phyloP scores from a whole-genome alignment of 2,888 invertebrate genomes.

The Sarcophaga variegata region DNA sequence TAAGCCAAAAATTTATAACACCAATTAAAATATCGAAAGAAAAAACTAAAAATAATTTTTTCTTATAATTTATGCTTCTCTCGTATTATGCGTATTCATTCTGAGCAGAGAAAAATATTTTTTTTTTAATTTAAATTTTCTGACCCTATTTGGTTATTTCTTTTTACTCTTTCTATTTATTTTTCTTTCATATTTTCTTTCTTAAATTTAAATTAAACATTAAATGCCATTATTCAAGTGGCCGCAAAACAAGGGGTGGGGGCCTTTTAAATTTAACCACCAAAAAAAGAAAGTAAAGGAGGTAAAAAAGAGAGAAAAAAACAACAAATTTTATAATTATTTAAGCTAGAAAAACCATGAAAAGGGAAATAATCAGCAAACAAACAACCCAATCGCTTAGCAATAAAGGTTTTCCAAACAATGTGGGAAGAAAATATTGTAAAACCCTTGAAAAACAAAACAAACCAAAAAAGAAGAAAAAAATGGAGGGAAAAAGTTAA shows the following conservation, averaged over 20 bases:
- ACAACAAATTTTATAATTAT: slow-evolving; percentile 25
- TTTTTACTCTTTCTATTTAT: too few species aligned
- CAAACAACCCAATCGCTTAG: slow-evolving; percentile 22
- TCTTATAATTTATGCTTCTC: slow-evolving; percentile 33
- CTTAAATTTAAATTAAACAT: slow-evolving; percentile 57
- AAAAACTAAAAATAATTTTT: slow-evolving; percentile 26
- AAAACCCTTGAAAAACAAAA: neutral
- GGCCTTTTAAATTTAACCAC: neutral
- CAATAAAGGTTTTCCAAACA: slow-evolving; percentile 15
- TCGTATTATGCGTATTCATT: slow-evolving; percentile 1
- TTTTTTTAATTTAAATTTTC: too few species aligned
- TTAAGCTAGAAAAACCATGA: neutral
- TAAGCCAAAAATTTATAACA: slow-evolving; percentile 16
- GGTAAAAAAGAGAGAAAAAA: neutral
- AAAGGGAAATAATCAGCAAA: slow-evolving; percentile 6
- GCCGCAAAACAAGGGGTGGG: slow-evolving; percentile 23
- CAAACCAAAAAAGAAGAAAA: neutral
- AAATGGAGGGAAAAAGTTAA: slow-evolving; percentile 12
- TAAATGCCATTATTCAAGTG: slow-evolving; percentile 63
- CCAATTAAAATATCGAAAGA: neutral
- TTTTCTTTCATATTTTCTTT: neutral
- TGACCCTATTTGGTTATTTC: too few species aligned
- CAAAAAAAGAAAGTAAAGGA: neutral
- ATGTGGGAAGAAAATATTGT: neutral
- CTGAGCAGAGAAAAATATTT: too few species aligned